Evolutionary conservation across 2,113 vertebrate genomes (phyloP), one percentile per base, ranked within the genome.

Genomic region (Gnathonemus longibarbis): DNA sequence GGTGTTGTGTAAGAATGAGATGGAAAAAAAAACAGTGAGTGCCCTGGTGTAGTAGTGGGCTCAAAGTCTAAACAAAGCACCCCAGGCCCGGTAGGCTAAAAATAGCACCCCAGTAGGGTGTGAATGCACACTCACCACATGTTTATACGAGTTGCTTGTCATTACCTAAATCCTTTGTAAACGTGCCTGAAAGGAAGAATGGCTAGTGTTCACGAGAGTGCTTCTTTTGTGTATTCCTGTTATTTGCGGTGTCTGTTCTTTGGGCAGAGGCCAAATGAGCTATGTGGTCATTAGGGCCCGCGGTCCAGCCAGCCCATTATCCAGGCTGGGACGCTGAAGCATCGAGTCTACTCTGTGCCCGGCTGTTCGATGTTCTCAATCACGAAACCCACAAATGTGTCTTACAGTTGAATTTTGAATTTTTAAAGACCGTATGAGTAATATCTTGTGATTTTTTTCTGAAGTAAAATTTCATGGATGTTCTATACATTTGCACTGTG

Each of bases 91-190:
- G 91, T 11, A 27, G 87, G 91, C 90, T 95, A 96, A 91, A 94
- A 95, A 96, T 95, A 95, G 94, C 74, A 15, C 58, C 83, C 45
- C 53, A 88, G 89, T 52, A 93, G 94, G 93, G 95, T 92, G 94
- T 94, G 93, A 90, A 91, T 93, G 90, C 92, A 86, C 77, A 91
- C 93, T 92, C 86, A 91, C 93, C 92, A 90, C 89, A 90, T 88
- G 58, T 90, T 91, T 93, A 92, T 92, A 91, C 35, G 52, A 92
- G 74, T 17, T 56, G 83, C 88, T 90, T 92, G 91, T 94, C 94
- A 92, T 87, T 91, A 89, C 88, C 88, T 87, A 91, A 90, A 92
- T 93, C 92, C 93, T 91, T 39, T 91, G 93, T 94, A 93, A 93
- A 94, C 90, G 91, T 87, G 89, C 70, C 89, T 87, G 74, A 80